A percentile compares a stretch with the other conserved stretches of the same genome.
phyloP scores from a whole-genome alignment of 2,888 invertebrate genomes.

The Zaprionus bogoriensis region DNA sequence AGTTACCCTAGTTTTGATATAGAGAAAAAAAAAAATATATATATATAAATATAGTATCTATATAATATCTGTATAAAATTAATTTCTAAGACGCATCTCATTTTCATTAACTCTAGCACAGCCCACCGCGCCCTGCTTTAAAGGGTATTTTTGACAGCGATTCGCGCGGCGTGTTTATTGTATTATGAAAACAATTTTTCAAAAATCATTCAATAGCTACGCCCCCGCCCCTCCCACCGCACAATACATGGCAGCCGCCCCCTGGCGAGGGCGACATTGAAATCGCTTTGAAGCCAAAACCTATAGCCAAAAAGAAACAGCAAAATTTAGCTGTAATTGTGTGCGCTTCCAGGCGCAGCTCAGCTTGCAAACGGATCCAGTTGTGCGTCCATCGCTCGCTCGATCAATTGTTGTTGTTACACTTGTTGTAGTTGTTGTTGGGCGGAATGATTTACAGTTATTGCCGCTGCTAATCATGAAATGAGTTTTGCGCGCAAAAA shows the following conservation, averaged over 20 bases:
- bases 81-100: background rate
- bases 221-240: background rate
- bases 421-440: slow-evolving; percentile 14
- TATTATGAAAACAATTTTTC: slow-evolving; percentile 40
- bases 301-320: slow-evolving; percentile 4
- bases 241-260: background rate
- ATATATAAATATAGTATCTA: background rate
- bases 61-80: background rate
- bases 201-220: slow-evolving; percentile 38
- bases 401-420: background rate
- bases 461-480: slow-evolving; percentile 60
- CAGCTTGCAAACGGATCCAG: slow-evolving; percentile 8
- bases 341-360: slow-evolving; percentile 33
- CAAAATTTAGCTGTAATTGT: slow-evolving; percentile 34
- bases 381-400: slow-evolving; percentile 13
- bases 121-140: background rate
- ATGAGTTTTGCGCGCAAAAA: slow-evolving; percentile 36
- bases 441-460: slow-evolving; percentile 51
- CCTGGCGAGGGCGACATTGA: slow-evolving; percentile 48
- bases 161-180: slow-evolving; percentile 18
- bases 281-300: slow-evolving; percentile 22
- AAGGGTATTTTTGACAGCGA: slow-evolving; percentile 3
- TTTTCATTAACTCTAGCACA: background rate
- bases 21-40: background rate
- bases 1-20: background rate